Evolutionary conservation across 2,888 invertebrate genomes (phyloP).

Genomic region (Coenonympha arcania): DNA sequence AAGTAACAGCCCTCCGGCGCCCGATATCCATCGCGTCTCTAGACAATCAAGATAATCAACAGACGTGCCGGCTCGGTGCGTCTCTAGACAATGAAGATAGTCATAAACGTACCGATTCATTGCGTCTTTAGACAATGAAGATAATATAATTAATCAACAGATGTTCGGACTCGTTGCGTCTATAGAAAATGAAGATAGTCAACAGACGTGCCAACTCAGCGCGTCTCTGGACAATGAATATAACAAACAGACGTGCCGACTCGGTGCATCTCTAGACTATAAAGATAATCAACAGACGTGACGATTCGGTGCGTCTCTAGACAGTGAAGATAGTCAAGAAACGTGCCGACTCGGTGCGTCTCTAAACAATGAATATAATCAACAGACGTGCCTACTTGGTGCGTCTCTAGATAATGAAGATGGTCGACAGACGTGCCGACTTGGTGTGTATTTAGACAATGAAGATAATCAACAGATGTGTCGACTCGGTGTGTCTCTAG

Average conservation of each 20-base stretch:
- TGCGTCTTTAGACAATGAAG: background rate
- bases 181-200: slow-evolving; percentile 36
- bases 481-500: slow-evolving; percentile 59
- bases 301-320: slow-evolving; percentile 46
- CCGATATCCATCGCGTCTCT: slow-evolving; percentile 65
- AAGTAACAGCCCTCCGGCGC: slow-evolving; percentile 55
- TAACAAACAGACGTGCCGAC: too few species aligned
- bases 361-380: too few species aligned
- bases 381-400: too few species aligned
- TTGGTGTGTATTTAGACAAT: slow-evolving; percentile 59
- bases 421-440: too few species aligned
- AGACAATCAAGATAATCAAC: slow-evolving; percentile 7
- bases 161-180: slow-evolving; percentile 32
- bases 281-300: background rate
- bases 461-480: too few species aligned
- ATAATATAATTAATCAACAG: background rate
- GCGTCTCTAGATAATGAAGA: too few species aligned
- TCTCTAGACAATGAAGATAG: too few species aligned
- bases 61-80: background rate
- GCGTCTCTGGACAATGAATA: too few species aligned
- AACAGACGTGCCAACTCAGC: slow-evolving; percentile 1
- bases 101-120: too few species aligned
- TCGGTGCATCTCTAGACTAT: too few species aligned
- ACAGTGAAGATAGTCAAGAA: slow-evolving; percentile 10
- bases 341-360: background rate